Conservation (phyloP, 2,888 invertebrate species). For the Urechis unicinctus region DNA sequence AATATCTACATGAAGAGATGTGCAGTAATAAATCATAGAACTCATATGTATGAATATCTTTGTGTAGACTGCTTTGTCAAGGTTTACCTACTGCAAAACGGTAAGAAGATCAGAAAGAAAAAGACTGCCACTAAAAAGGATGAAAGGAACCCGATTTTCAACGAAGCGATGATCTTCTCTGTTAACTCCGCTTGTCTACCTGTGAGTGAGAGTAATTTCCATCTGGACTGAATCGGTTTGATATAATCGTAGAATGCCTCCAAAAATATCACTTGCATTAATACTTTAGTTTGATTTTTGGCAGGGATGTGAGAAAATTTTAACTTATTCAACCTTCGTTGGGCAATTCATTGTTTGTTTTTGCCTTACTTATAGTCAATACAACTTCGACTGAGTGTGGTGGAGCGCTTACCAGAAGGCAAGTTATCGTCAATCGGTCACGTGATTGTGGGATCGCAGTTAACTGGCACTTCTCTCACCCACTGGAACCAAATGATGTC, state of each 20-base stretch:
- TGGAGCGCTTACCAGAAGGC: constrained; percentile 54
- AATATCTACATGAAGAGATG: background rate
- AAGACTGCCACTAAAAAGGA: constrained; percentile 70
- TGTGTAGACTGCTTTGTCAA: constrained; percentile 67
- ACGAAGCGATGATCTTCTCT: constrained; percentile 78
- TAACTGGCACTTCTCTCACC: constrained; percentile 65
- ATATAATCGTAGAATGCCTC: too few relatives aligned
- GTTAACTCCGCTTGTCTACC: constrained; percentile 67
- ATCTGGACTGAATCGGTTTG: too few relatives aligned
- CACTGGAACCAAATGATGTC: constrained; percentile 82
- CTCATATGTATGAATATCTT: background rate
- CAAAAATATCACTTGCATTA: background rate
- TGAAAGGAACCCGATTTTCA: constrained; percentile 72
- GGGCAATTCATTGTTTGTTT: background rate
- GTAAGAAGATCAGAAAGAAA: constrained; percentile 75
- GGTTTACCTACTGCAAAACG: constrained; percentile 73
- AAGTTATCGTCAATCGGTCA: constrained; percentile 68
- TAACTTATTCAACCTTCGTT: too few relatives aligned
- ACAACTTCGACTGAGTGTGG: constrained; percentile 63
- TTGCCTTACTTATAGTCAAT: constrained; percentile 46
- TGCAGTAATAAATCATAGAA: background rate
- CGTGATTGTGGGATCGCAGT: constrained; percentile 68
- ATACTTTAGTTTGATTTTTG: background rate
- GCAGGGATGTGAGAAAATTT: too few relatives aligned
- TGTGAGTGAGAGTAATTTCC: constrained; percentile 52